A percentile compares a stretch with the other conserved stretches of the same genome.
Conservation (phyloP, 2,113 vertebrate genomes). For the Puffinus mauretanicus region DNA sequence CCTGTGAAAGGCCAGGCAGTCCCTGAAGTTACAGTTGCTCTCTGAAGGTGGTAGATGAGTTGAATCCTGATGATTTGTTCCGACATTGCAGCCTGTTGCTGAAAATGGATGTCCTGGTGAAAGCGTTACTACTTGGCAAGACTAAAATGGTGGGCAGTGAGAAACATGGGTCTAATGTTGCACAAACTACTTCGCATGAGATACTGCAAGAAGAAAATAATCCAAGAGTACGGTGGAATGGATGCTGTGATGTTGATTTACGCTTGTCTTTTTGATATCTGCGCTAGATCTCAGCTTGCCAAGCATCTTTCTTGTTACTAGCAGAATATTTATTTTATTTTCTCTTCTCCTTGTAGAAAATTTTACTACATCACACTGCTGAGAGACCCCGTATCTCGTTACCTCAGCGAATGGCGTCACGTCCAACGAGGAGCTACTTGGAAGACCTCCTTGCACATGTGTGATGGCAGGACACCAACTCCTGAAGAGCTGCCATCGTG, state of each 20-base stretch:
- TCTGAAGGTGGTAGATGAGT: background rate
- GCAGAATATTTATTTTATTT: background rate
- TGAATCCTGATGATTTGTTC: background rate
- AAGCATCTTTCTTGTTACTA: background rate
- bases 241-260: background rate
- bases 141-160: background rate
- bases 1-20: background rate
- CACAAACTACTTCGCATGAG: background rate
- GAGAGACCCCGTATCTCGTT: conserved; percentile 95
- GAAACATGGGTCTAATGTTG: background rate
- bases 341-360: conserved; percentile 78
- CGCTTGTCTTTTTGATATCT: background rate
- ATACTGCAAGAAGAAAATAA: background rate
- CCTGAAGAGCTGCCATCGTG: conserved; percentile 94
- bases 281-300: background rate
- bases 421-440: conserved; percentile 96
- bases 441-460: conserved; percentile 99
- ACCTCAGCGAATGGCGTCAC: conserved; percentile 98
- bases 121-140: background rate
- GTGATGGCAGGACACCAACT: conserved; percentile 94
- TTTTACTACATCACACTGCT: conserved; percentile 98
- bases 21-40: background rate
- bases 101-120: background rate
- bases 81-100: background rate
- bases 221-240: background rate